Conservation (phyloP, 2,888 invertebrate species). For the Melikaiella ostensackeni region DNA sequence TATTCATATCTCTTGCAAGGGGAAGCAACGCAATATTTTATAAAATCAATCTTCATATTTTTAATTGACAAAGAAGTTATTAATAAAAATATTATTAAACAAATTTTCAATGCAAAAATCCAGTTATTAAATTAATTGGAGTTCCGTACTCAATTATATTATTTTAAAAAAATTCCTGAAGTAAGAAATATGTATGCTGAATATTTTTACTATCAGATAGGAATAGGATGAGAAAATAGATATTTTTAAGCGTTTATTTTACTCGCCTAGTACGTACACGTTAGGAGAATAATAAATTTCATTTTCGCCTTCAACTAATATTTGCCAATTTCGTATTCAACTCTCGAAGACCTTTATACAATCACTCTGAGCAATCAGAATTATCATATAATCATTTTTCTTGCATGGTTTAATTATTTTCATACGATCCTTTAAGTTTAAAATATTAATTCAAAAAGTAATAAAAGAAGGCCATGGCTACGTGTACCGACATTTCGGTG, state of each 20-base stretch:
- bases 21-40: neutral
- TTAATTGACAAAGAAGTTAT: neutral
- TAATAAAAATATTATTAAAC: neutral
- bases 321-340: neutral
- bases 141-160: neutral
- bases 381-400: neutral
- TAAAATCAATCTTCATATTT: neutral
- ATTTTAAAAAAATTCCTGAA: neutral
- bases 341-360: neutral
- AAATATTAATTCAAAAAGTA: neutral
- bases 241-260: neutral
- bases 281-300: neutral
- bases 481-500: too few species aligned
- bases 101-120: neutral
- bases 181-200: neutral
- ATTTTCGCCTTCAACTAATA: neutral
- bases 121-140: neutral
- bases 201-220: neutral
- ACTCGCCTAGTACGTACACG: neutral
- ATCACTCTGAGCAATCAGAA: neutral
- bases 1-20: neutral
- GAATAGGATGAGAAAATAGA: neutral
- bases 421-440: too few species aligned
- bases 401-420: neutral
- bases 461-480: too few species aligned